Conservation (phyloP, 2,888 invertebrate genomes). For the Oscheius sp. region DNA sequence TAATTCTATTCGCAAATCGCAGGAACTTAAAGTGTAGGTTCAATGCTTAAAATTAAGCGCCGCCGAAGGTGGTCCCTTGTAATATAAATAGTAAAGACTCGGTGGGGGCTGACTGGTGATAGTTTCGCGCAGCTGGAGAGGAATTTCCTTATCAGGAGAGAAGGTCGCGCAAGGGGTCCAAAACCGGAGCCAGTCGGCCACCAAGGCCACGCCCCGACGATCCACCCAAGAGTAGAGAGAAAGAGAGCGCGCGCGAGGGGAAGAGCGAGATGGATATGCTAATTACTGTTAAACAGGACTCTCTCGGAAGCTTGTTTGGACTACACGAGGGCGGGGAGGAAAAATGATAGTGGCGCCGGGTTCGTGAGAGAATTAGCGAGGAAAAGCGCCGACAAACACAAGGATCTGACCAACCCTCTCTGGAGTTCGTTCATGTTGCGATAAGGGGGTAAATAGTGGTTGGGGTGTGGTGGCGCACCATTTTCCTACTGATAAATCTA, state of each 20-base stretch:
- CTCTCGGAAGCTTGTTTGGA: conserved; percentile 3
- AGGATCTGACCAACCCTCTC: background rate
- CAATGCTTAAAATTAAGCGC: too few relatives aligned
- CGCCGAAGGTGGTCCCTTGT: too few relatives aligned
- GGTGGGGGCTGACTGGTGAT: too few relatives aligned
- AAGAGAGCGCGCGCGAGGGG: background rate
- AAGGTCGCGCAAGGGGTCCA: conserved; percentile 14
- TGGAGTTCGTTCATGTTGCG: background rate
- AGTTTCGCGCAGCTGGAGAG: background rate
- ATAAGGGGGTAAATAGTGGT: background rate
- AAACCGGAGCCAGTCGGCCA: conserved; percentile 3
- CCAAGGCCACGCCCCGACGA: too few relatives aligned
- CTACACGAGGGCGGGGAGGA: background rate
- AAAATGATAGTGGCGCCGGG: conserved; percentile 9
- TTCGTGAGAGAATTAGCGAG: conserved; percentile 27
- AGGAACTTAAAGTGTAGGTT: too few relatives aligned
- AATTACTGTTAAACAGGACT: conserved; percentile 3
- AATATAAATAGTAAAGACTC: too few relatives aligned
- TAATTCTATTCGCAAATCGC: too few relatives aligned
- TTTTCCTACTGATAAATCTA: too few relatives aligned
- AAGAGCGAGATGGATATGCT: background rate
- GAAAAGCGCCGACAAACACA: conserved; percentile 26
- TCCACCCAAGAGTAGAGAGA: background rate
- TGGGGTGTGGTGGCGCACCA: background rate
- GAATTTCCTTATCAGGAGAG: conserved; percentile 20